Evolutionary conservation across 2,888 invertebrate genomes (phyloP).

Genomic region (Athetis lepigone): DNA sequence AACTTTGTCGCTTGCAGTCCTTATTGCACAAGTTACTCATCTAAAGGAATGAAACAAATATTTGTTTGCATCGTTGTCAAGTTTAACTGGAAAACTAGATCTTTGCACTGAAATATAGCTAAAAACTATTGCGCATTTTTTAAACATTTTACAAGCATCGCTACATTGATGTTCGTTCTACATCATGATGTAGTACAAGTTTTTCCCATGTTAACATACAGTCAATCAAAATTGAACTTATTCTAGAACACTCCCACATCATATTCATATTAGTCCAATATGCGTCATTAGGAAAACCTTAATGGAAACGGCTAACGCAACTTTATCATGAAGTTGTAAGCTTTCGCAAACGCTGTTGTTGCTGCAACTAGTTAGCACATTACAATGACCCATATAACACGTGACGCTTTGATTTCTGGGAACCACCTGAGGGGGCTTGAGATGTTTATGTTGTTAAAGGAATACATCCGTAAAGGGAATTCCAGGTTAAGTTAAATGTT

Average conservation of each 20-base stretch:
- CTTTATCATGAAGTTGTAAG: slow-evolving; percentile 58
- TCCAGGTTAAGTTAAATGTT: slow-evolving; percentile 70
- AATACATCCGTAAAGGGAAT: slow-evolving; percentile 58
- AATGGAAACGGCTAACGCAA: slow-evolving; percentile 60
- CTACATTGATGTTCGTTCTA: slow-evolving; percentile 17
- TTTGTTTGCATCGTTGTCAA: slow-evolving; percentile 44
- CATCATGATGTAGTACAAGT: slow-evolving; percentile 1
- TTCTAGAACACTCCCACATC: slow-evolving; percentile 38
- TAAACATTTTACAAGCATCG: slow-evolving; percentile 11
- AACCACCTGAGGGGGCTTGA: slow-evolving; percentile 14
- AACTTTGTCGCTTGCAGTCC: slow-evolving; percentile 54
- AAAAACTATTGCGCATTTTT: slow-evolving; percentile 13
- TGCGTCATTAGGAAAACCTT: slow-evolving; percentile 49
- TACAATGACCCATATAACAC: slow-evolving; percentile 37
- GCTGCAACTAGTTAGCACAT: slow-evolving; percentile 41
- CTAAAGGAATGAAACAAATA: slow-evolving; percentile 35
- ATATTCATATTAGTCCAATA: slow-evolving; percentile 39
- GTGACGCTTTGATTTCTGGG: slow-evolving; percentile 3
- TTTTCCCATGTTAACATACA: slow-evolving; percentile 23
- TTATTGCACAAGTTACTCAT: slow-evolving; percentile 66
- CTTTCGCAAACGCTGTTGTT: slow-evolving; percentile 55
- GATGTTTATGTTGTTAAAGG: slow-evolving; percentile 38
- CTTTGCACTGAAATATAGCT: slow-evolving; percentile 7
- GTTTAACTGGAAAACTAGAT: slow-evolving; percentile 48
- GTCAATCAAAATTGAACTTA: slow-evolving; percentile 26